Evolutionary conservation across 2,888 invertebrate genomes (phyloP).

Genomic region (Arenicola marina): DNA sequence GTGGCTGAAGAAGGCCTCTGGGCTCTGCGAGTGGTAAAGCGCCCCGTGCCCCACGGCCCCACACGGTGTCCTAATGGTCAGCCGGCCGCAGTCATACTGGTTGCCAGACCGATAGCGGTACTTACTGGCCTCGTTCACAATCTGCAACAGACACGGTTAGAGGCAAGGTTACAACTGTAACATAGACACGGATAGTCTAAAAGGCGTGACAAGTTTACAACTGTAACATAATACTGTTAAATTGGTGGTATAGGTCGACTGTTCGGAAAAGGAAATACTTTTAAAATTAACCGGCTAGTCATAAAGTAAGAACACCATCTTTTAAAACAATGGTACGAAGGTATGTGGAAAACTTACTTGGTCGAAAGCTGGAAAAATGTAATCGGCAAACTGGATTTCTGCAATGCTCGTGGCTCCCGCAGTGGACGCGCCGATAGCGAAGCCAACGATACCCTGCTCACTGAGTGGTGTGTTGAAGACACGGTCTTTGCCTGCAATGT

Average conservation of each 20-base stretch:
- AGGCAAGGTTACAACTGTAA: too few species aligned
- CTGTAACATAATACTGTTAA: too few species aligned
- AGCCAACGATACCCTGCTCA: slow-evolving; percentile 79
- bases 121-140: slow-evolving; percentile 84
- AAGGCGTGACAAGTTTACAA: too few species aligned
- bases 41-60: slow-evolving; percentile 99
- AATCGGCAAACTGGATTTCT: slow-evolving; percentile 99
- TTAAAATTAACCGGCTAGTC: background rate
- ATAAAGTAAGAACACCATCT: background rate
- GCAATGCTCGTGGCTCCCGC: slow-evolving; percentile 93
- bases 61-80: slow-evolving; percentile 90
- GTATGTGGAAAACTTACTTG: slow-evolving; percentile 69
- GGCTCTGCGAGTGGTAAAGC: slow-evolving; percentile 97
- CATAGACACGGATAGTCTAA: too few species aligned
- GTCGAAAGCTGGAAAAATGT: slow-evolving; percentile 98
- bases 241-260: too few species aligned
- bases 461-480: slow-evolving; percentile 85
- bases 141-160: too few species aligned
- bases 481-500: slow-evolving; percentile 69
- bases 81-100: slow-evolving; percentile 82
- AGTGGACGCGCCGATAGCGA: slow-evolving; percentile 91
- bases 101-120: slow-evolving; percentile 91
- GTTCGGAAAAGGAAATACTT: too few species aligned
- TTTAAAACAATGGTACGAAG: background rate
- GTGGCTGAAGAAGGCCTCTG: slow-evolving; percentile 96